Conservation (phyloP, 2,797 vertebrate species). For the Pseudotriccus pelzelni region DNA sequence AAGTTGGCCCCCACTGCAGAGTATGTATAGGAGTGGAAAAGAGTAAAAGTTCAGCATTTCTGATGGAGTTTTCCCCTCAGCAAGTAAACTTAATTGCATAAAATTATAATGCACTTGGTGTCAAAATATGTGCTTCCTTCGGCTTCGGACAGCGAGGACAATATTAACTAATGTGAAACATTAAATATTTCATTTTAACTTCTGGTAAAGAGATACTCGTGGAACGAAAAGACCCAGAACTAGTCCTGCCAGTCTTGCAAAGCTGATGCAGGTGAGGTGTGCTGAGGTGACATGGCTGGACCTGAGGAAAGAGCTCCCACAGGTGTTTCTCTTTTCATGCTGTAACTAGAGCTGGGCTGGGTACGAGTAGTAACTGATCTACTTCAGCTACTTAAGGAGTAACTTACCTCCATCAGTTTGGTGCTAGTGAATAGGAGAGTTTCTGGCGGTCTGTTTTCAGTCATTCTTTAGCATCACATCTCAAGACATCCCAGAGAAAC, state of each 20-base stretch:
- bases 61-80: not conserved
- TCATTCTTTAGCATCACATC: not conserved
- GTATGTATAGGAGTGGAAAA: not conserved
- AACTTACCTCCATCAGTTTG: not conserved
- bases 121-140: not conserved
- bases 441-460: not conserved
- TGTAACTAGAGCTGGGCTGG: not conserved
- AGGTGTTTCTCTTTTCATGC: not conserved
- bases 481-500: not conserved
- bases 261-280: not conserved
- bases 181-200: not conserved
- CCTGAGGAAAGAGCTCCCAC: not conserved
- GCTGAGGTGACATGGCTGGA: not conserved
- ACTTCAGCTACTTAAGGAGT: not conserved
- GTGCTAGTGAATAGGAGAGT: not conserved
- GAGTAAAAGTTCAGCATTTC: not conserved
- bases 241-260: not conserved
- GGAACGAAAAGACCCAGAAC: not conserved
- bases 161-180: not conserved
- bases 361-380: fast-evolving
- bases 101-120: not conserved
- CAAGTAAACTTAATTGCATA: not conserved
- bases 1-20: not conserved
- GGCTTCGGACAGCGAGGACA: not conserved
- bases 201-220: not conserved